These are phyloP conservation scores for Oreochromis spilurus DNA, from an alignment of 2,113 vertebrate species.

Conservation along the genomic window DNA sequence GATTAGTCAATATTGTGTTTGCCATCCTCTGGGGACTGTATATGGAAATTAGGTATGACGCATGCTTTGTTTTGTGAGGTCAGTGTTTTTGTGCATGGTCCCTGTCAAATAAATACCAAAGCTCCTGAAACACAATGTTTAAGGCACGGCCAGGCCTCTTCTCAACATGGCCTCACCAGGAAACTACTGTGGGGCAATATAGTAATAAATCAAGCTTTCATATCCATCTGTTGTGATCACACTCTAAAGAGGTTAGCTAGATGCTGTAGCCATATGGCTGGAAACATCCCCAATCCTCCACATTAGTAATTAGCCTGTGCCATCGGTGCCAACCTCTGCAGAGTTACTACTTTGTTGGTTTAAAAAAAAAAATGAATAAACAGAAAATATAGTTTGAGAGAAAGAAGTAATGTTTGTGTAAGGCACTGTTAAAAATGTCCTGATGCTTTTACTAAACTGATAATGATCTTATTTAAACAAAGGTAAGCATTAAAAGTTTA, in stretches of 20 bases:
- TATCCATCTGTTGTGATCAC: background rate
- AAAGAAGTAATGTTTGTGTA: background rate
- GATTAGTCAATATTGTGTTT: background rate
- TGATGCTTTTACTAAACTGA: background rate
- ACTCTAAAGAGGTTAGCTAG: background rate
- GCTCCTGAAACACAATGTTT: slow-evolving; percentile 19
- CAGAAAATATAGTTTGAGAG: background rate
- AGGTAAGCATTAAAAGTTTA: background rate
- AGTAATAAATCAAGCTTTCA: background rate
- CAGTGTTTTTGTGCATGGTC: background rate
- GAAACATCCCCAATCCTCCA: background rate
- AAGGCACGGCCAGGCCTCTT: background rate
- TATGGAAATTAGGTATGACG: background rate
- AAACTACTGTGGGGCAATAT: background rate
- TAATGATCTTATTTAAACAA: background rate
- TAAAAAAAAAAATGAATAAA: background rate
- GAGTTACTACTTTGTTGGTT: background rate
- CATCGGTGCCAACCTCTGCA: background rate
- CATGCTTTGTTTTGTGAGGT: background rate
- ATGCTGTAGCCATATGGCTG: background rate
- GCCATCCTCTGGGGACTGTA: background rate
- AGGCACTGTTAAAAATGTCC: background rate
- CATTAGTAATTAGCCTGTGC: background rate
- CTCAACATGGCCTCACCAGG: background rate
- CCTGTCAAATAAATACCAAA: background rate